Conservation (phyloP, 2,888 invertebrate genomes). For the Eledona agricola region DNA sequence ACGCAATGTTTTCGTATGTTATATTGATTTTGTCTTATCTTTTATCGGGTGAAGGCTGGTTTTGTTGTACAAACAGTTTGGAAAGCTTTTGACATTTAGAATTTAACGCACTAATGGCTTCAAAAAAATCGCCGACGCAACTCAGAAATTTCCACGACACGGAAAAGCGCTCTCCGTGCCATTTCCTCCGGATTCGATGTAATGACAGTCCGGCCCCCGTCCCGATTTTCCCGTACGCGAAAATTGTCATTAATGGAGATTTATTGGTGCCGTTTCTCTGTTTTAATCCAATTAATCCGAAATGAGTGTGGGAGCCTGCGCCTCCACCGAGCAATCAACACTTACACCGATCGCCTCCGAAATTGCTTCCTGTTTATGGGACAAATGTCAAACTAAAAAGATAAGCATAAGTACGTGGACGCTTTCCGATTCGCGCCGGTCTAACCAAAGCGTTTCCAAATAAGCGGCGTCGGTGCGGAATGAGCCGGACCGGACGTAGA, state of each 20-base stretch:
- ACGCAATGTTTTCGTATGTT: too few relatives aligned
- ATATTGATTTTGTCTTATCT: too few relatives aligned
- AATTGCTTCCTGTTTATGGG: neutral
- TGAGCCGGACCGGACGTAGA: constrained; percentile 8
- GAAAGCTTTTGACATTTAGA: too few relatives aligned
- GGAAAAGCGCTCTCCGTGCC: constrained; percentile 2
- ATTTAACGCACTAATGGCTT: too few relatives aligned
- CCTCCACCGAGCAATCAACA: constrained; percentile 4
- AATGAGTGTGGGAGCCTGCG: constrained; percentile 11
- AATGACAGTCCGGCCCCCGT: constrained; percentile 2
- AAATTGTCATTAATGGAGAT: constrained; percentile 24
- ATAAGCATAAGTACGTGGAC: neutral
- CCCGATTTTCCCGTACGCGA: constrained; percentile 6
- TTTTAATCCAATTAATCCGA: constrained; percentile 18
- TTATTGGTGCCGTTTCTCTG: constrained; percentile 24
- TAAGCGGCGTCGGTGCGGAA: constrained; percentile 18
- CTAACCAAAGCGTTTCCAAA: constrained; percentile 19
- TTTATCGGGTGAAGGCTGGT: too few relatives aligned
- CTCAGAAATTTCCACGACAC: neutral
- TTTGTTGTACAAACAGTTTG: too few relatives aligned
- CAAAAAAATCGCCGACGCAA: too few relatives aligned
- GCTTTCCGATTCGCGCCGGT: neutral
- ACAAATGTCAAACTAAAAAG: constrained; percentile 2
- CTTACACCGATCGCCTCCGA: neutral
- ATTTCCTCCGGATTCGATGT: neutral